These are phyloP conservation scores for Necrosyrtes monachus DNA, from an alignment of 2,797 vertebrate genomes.

Conservation along the genomic window DNA sequence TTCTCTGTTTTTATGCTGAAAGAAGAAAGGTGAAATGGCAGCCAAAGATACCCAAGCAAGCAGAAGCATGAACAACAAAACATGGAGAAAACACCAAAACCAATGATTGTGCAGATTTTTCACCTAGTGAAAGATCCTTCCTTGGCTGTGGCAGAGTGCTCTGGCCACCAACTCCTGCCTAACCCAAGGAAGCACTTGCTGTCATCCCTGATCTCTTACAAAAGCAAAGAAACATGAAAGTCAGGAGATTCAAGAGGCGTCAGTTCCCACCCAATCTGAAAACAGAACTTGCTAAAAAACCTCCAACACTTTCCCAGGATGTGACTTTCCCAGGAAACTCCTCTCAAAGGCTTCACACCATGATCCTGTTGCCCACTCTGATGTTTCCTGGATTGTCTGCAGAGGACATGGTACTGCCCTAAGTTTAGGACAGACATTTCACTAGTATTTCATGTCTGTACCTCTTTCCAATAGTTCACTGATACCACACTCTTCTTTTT, in stretches of 20 bases:
- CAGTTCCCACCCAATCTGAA: background rate
- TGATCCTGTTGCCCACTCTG: background rate
- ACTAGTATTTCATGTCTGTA: background rate
- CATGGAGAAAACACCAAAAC: background rate
- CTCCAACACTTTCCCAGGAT: background rate
- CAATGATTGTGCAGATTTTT: background rate
- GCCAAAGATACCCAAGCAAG: background rate
- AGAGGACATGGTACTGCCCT: background rate
- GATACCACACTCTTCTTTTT: background rate
- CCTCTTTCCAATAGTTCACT: background rate
- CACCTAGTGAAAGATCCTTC: background rate
- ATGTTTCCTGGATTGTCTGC: background rate
- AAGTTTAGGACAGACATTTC: background rate
- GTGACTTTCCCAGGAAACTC: background rate
- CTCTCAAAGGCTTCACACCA: background rate
- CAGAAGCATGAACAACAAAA: background rate
- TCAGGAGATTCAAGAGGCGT: background rate
- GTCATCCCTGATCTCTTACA: background rate
- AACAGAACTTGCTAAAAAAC: background rate
- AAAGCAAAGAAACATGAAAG: background rate
- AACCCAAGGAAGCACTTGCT: background rate
- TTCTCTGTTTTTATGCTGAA: background rate
- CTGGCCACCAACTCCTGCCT: background rate
- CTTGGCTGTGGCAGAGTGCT: background rate
- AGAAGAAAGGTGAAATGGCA: background rate